A percentile compares a stretch with the other conserved stretches of the same genome.
Conservation (phyloP, 2,797 vertebrate species). For the Thalassophryne amazonica region DNA sequence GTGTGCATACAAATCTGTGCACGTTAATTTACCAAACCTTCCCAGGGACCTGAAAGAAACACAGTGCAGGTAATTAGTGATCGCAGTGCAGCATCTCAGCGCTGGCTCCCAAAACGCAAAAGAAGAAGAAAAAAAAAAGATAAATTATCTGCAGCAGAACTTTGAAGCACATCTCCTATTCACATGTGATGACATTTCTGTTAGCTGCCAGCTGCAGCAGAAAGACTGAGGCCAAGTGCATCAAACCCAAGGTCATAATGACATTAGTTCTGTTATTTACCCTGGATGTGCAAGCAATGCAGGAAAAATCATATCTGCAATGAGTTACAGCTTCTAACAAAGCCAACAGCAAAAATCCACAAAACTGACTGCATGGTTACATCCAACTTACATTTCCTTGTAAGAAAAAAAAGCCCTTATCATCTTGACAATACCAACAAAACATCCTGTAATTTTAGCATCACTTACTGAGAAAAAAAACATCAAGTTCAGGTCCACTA, state of each 20-base stretch:
- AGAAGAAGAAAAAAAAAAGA: slow-evolving; percentile 1
- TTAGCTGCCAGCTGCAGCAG: slow-evolving; percentile 58
- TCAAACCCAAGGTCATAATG: slow-evolving; percentile 29
- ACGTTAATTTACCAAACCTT: slow-evolving; percentile 23
- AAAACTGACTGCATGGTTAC: not conserved
- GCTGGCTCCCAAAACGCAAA: slow-evolving; percentile 4
- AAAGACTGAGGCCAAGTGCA: slow-evolving; percentile 44
- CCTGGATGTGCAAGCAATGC: slow-evolving; percentile 4
- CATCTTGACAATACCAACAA: too few relatives aligned
- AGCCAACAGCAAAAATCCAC: slow-evolving; percentile 7
- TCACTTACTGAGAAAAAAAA: too few relatives aligned
- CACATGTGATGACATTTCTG: slow-evolving; percentile 16
- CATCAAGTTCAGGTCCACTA: too few relatives aligned
- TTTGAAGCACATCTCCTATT: slow-evolving; percentile 8
- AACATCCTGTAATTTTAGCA: too few relatives aligned
- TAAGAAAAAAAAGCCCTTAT: too few relatives aligned
- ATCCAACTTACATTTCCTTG: too few relatives aligned
- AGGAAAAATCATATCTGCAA: not conserved
- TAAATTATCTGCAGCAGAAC: slow-evolving; percentile 9
- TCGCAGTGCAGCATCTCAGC: slow-evolving; percentile 17
- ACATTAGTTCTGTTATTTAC: slow-evolving; percentile 37
- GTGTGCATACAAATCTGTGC: not conserved
- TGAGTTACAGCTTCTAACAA: slow-evolving; percentile 1
- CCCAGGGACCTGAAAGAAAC: slow-evolving; percentile 51
- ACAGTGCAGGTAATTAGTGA: slow-evolving; percentile 39